These are phyloP conservation scores for Hylia prasina DNA, from an alignment of 2,113 vertebrate species.

Conservation along the genomic window DNA sequence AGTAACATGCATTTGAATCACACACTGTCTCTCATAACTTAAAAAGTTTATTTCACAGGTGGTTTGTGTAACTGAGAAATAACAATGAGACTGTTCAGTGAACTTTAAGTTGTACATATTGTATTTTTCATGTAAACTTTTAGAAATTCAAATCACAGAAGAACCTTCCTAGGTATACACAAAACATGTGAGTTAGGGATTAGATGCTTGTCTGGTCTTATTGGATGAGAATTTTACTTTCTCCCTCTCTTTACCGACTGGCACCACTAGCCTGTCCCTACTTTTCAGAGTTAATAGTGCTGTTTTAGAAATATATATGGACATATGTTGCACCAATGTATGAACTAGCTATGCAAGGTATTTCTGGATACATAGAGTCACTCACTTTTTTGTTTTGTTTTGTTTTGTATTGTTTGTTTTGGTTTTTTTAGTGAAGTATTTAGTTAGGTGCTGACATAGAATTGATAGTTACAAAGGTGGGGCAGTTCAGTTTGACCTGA, in stretches of 20 bases:
- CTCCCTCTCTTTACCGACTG: background rate
- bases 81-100: background rate
- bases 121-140: background rate
- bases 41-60: background rate
- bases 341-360: background rate
- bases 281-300: background rate
- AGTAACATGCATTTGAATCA: background rate
- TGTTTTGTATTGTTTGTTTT: background rate
- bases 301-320: background rate
- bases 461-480: background rate
- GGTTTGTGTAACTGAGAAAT: background rate
- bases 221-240: background rate
- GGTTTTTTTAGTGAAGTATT: background rate
- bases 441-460: background rate
- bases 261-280: rapidly evolving
- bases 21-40: background rate
- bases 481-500: background rate
- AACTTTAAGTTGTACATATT: background rate
- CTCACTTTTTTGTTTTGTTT: background rate
- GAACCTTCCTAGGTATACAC: background rate
- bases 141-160: background rate
- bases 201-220: background rate
- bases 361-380: background rate
- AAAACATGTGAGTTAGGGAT: background rate
- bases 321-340: too few relatives aligned